A percentile compares a stretch with the other conserved stretches of the same genome.
phyloP scores from a whole-genome alignment of 2,113 vertebrate species.

The Oryzias curvinotus region DNA sequence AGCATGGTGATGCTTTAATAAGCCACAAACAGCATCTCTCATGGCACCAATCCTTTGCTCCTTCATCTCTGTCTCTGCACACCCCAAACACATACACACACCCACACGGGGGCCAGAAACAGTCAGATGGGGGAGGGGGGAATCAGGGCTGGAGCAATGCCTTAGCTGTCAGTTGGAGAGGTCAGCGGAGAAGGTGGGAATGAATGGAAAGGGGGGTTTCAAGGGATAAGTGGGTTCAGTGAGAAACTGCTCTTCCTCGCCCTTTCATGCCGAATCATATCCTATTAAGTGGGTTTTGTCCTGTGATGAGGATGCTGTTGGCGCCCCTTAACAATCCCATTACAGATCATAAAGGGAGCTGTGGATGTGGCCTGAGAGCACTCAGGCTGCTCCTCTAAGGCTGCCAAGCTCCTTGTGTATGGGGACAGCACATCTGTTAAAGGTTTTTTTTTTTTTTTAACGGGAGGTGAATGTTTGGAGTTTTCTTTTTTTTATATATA shows the following conservation, averaged over 20 bases:
- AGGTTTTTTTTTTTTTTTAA: constrained; percentile 46
- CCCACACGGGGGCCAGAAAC: not conserved
- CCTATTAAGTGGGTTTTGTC: constrained; percentile 68
- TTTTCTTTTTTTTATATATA: constrained; percentile 9
- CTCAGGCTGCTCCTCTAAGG: constrained; percentile 42
- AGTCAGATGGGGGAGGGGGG: not conserved
- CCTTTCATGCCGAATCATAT: constrained; percentile 65
- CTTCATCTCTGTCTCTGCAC: constrained; percentile 8
- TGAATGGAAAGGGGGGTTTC: constrained; percentile 27
- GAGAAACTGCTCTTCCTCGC: constrained; percentile 50
- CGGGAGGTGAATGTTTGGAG: constrained; percentile 49
- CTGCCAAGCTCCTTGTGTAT: constrained; percentile 34
- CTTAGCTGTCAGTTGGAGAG: constrained; percentile 20
- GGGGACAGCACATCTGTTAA: constrained; percentile 34
- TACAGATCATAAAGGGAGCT: constrained; percentile 69
- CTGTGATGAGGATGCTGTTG: constrained; percentile 65
- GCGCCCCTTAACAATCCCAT: constrained; percentile 66
- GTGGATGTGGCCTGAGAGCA: constrained; percentile 64
- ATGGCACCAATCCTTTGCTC: constrained; percentile 26
- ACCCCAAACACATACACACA: constrained; percentile 14
- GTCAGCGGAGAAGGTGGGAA: constrained; percentile 12
- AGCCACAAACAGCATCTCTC: constrained; percentile 39
- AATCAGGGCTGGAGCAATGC: constrained; percentile 8
- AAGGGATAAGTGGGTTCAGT: constrained; percentile 52
- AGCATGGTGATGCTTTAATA: constrained; percentile 48